Conservation (phyloP, 2,113 vertebrate genomes). For the Ageneiosus marmoratus region DNA sequence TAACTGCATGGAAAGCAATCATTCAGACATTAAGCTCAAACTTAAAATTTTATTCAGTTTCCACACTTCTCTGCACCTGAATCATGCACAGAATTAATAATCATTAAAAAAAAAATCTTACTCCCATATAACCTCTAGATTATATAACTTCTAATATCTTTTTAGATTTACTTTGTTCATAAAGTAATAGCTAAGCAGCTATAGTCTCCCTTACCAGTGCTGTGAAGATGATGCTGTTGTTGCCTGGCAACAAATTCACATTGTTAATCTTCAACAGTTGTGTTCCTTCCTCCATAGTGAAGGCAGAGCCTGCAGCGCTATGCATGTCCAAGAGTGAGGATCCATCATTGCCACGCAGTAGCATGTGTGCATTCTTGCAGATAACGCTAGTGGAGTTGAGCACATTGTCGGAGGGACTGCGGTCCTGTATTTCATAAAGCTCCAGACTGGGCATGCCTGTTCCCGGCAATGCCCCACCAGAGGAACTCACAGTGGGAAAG, state of each 20-base stretch:
- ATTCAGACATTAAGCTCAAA: neutral
- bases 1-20: neutral
- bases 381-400: slow-evolving; percentile 85
- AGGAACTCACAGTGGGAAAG: slow-evolving; percentile 67
- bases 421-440: slow-evolving; percentile 84
- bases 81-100: neutral
- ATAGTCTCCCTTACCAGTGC: slow-evolving; percentile 77
- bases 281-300: slow-evolving; percentile 80
- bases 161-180: neutral
- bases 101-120: neutral
- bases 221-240: slow-evolving; percentile 82
- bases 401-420: slow-evolving; percentile 85
- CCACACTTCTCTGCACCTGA: neutral
- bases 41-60: neutral
- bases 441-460: slow-evolving; percentile 73
- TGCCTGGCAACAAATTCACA: slow-evolving; percentile 82
- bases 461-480: slow-evolving; percentile 47
- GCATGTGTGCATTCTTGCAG: slow-evolving; percentile 91
- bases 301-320: slow-evolving; percentile 62
- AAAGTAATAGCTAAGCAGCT: neutral
- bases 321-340: slow-evolving; percentile 73
- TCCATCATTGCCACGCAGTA: slow-evolving; percentile 84
- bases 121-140: too few relatives aligned
- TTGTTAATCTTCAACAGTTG: slow-evolving; percentile 77
- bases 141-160: too few relatives aligned